Base-by-base conservation (phyloP, 2,888 invertebrate genomes). In the Caenorhabditis sp. region DNA sequence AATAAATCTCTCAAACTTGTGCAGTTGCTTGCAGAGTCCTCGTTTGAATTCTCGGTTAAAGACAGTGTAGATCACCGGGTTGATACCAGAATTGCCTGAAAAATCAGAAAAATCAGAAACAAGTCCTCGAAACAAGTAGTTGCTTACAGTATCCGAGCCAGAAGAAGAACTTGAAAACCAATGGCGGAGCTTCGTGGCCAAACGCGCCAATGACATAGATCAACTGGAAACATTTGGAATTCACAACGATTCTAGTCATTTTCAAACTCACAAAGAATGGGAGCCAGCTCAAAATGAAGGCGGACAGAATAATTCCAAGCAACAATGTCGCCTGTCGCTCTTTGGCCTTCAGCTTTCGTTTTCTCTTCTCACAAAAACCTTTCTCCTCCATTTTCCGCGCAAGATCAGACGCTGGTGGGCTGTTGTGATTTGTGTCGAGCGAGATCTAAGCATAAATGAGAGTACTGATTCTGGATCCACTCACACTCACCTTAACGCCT, bases 201-300 rank as follows among this genome's bases (percentile, higher is more conserved):
- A 91, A 88, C 0, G 90, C 89, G 13, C 89, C 89, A 32, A 90
- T 87, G 1, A 90, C 89, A 79, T 91, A 91, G 74, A 90, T 84
- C 5, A 89, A 93, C 87, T 87, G 74, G 50, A 85, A 76, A 53
- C 2, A 11, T 48, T n/a, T 15, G 15, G 7, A 7, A 26, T 15
- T 2, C 20, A 37, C 22, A 35, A 8, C 11, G 8, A 17, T 26
- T 5, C 0, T n/a, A 41, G 15, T 7, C 6, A 26, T 8, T 27
- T 8, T 11, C 43, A 24, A 77, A 76, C 86, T 84, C 58, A 87
- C 86, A 92, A 98, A 99, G 91, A 99, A 99, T 0, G 98, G 98
- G 89, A 98, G 91, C 98, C 98, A 97, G 89, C 96, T 96, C 71
- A 96, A 94, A 86, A 98, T 97, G 90, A 99, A 99, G 85, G 96